A percentile compares a stretch with the other conserved stretches of the same genome.
phyloP scores from a whole-genome alignment of 2,797 vertebrate species.

The Microctenopoma lineatum region DNA sequence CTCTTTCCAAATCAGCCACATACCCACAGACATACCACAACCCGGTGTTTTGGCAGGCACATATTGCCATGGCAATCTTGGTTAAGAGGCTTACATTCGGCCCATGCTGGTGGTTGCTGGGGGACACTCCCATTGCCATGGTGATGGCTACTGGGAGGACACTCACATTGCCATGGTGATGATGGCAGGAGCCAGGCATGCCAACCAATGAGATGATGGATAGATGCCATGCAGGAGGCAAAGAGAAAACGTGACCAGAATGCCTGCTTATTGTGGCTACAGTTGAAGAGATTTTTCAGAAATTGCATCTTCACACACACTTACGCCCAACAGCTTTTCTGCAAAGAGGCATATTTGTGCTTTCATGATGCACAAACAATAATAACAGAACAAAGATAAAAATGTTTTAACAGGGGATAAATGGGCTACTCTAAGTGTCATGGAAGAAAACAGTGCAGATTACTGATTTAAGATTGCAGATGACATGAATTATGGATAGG shows the following conservation, averaged over 20 bases:
- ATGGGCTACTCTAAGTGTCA: constrained; percentile 29
- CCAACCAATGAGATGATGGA: constrained; percentile 84
- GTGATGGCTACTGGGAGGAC: constrained; percentile 82
- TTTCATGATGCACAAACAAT: constrained; percentile 15
- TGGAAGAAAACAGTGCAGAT: constrained; percentile 37
- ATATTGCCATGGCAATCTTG: constrained; percentile 81
- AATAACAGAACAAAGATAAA: constrained; percentile 3
- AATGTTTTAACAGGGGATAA: constrained; percentile 6
- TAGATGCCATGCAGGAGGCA: constrained; percentile 80
- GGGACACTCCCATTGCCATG: constrained; percentile 85
- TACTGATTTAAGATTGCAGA: constrained; percentile 52
- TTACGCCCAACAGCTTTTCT: constrained; percentile 4
- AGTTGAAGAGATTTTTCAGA: constrained; percentile 60
- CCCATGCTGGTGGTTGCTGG: constrained; percentile 82
- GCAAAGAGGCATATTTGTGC: constrained; percentile 1
- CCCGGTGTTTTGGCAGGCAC: constrained; percentile 60
- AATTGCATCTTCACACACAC: constrained; percentile 44
- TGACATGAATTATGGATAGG: constrained; percentile 66
- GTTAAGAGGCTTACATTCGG: constrained; percentile 83
- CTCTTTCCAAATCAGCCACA: constrained; percentile 23
- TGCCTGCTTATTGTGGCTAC: constrained; percentile 56
- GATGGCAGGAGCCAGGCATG: constrained; percentile 80
- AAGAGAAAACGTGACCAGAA: constrained; percentile 74
- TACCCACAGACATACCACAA: constrained; percentile 47
- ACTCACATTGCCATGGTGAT: constrained; percentile 84